Conservation (phyloP, 2,113 vertebrate genomes). For the Rhinopomastus cyanomelas region DNA sequence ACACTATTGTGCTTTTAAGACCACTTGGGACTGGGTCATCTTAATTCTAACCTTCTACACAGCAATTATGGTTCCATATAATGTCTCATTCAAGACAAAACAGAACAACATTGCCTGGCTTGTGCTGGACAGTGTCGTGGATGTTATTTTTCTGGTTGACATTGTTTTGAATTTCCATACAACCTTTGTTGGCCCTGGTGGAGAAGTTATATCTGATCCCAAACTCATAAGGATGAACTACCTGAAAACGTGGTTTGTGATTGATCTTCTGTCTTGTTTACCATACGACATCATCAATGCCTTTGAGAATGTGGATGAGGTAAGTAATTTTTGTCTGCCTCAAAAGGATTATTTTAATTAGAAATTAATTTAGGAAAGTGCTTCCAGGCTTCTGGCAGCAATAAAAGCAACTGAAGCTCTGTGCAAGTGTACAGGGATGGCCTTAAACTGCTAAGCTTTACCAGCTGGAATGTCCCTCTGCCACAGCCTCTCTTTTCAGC, state of each 20-base stretch:
- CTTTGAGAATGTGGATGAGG: constrained; percentile 99
- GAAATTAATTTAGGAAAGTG: background rate
- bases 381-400: background rate
- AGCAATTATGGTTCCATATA: constrained; percentile 98
- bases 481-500: background rate
- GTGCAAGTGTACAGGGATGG: background rate
- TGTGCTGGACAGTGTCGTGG: constrained; percentile 97
- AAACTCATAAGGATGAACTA: constrained; percentile 99
- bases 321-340: constrained; percentile 44
- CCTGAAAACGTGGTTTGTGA: constrained; percentile 98
- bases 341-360: background rate
- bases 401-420: background rate
- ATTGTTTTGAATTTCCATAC: constrained; percentile 98
- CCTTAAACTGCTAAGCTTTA: background rate
- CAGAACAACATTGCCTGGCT: constrained; percentile 98
- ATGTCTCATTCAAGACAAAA: constrained; percentile 96
- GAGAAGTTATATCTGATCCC: constrained; percentile 96
- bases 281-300: constrained; percentile 99
- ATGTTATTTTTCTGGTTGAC: constrained; percentile 96
- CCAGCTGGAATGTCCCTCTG: background rate
- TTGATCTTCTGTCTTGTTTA: constrained; percentile 96
- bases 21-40: constrained; percentile 99
- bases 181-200: constrained; percentile 95
- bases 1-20: constrained; percentile 98
- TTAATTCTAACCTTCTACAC: constrained; percentile 98